phyloP scores from a whole-genome alignment of 2,888 invertebrate genomes.

The Macrophya alboannulata region DNA sequence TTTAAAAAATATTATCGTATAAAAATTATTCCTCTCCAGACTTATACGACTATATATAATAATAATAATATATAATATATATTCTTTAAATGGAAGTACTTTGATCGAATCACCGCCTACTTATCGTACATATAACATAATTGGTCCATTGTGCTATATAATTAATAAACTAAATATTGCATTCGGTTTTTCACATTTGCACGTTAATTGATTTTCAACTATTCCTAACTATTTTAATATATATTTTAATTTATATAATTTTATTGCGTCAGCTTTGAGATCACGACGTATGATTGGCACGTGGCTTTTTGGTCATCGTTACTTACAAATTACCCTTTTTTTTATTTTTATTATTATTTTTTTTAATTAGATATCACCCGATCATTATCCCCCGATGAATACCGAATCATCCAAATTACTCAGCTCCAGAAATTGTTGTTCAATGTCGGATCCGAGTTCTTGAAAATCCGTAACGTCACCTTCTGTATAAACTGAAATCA shows the following conservation, averaged over 20 bases:
- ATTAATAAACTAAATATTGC: constrained; percentile 9
- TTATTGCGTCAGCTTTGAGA: constrained; percentile 43
- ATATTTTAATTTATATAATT: constrained; percentile 49
- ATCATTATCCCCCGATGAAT: constrained; percentile 73
- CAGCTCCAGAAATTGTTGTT: constrained; percentile 77
- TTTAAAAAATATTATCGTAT: constrained; percentile 34
- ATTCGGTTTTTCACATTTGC: constrained; percentile 16
- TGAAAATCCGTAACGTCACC: constrained; percentile 73
- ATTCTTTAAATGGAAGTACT: constrained; percentile 45
- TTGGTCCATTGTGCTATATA: constrained; percentile 37
- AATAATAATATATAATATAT: constrained; percentile 1
- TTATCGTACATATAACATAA: constrained; percentile 18
- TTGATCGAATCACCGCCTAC: constrained; percentile 22
- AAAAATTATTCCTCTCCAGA: constrained; percentile 43
- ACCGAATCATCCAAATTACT: constrained; percentile 76
- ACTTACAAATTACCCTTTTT: constrained; percentile 7
- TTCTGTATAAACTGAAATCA: constrained; percentile 71
- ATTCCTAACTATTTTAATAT: constrained; percentile 27
- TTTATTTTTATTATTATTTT: not conserved
- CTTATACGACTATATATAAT: not conserved
- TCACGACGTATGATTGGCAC: constrained; percentile 49
- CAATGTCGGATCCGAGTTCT: constrained; percentile 76
- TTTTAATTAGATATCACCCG: not conserved
- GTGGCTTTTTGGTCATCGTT: constrained; percentile 51
- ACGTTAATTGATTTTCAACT: constrained; percentile 12